Base-by-base conservation (phyloP, 2,888 invertebrate species). In the Leucophenga maculata region DNA sequence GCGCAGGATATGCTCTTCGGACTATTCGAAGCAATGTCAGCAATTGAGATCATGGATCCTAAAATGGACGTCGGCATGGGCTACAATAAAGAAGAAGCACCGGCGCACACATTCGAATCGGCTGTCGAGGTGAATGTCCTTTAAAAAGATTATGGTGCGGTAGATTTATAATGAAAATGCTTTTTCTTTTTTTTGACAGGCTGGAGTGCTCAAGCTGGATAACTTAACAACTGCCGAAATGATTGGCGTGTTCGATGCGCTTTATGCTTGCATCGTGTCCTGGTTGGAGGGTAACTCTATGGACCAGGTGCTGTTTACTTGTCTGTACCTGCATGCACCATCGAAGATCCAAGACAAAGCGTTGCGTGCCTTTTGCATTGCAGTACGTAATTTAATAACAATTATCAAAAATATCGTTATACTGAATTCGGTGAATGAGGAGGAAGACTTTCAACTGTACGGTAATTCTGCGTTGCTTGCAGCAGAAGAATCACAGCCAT, bases 51-150 rank as follows among this genome's bases (percentile, higher is more conserved):
- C 96, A 99, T 99, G 99, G 99, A 99, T 87, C 98, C 99, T 0
- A 99, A 99, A 91, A 99, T 99, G 99, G 99, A 99, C 90, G 97
- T 98, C 1, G 99, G 99, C 6, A 98, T 99, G 97, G 90, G 96
- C 75, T 97, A 97, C 86, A 97, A 97, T 86, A 91, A 97, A 75
- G 94, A 94, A 14, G 93, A 92, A 82, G 93, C 95, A 69, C 94
- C 95, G 84, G 94, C 96, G 6, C 91, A 95, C 55, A 95, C 94
- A 70, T 96, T 98, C 85, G 93, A 95, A 76, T 95, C 96, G 85
- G 95, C 97, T 66, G 92, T 97, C 39, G 92, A 93, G 86, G 95
- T 95, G 87, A 87, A 85, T 75, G n/a, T n/a, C n/a, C n/a, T n/a
- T 20, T 3, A 8, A 18, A 22, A 6, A n/a, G n/a, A n/a, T n/a